Base-by-base conservation (phyloP, 37 sponge, comb jelly and placozoan species). In the Haliclona indistincta region DNA sequence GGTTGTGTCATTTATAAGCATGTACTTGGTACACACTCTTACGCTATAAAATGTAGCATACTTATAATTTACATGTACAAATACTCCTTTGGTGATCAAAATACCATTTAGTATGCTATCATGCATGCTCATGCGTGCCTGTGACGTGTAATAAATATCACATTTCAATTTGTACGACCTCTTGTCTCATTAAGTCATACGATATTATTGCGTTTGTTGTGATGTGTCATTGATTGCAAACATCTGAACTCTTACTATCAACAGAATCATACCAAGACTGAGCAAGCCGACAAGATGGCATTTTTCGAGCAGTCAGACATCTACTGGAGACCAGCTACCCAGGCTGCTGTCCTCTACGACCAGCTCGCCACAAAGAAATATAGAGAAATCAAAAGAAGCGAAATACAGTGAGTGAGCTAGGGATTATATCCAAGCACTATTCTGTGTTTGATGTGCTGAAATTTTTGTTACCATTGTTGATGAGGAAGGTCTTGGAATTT, bases 261-360 rank as follows among this genome's bases (percentile, higher is more conserved):
- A 34, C 67, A 35, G 42, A 65, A 6, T 22, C 70, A 69, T n/a
- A 58, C 19, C 61, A 26, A 58, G 61, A 43, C 3, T 8, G 17
- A 42, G 8, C 38, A 69, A 43, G 7, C n/a, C n/a, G 47, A 38
- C 22, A 43, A 69, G 25, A 10, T 25, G 20, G 49, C 17, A 0
- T 77, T 84, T 23, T 84, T 77, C 35, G 66, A 76, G 33, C 71
- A 84, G 55, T 44, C 54, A 19, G 77, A 69, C 0, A 52, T 26
- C 22, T 80, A 75, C 81, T 86, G 87, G 87, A 44, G 36, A 60
- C 91, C 91, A 15, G 72, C 91, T 8, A 64, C 60, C 13, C 65
- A 70, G 26, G 42, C 63, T 7, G 53, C 76, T 0, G 73, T 77
- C 22, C 81, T 90, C 35, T 90, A 90, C 38, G 37, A 75, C 34